Evolutionary conservation across 1,140 invertebrate genomes (phyloP), one percentile per base, ranked within the genome.

Genomic region (Harpegnathos saltator): DNA sequence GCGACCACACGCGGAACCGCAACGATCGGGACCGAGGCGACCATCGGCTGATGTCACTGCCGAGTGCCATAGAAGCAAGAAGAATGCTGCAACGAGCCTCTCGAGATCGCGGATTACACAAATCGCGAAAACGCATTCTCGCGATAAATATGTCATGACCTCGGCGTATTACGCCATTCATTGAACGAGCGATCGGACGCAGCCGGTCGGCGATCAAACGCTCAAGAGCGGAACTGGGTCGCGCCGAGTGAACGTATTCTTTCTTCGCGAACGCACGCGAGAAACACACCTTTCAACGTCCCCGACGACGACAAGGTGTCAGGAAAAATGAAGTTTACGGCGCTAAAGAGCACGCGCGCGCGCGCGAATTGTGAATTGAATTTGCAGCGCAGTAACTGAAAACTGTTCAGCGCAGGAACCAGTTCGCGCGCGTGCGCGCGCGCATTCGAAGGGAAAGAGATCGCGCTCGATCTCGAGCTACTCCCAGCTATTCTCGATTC

Each of bases 41-140:
- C 50, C 80, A 63, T 12, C 17, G 19, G 38, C 11, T 84, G 73
- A 87, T 71, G 73, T 87, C 85, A 87, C 15, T 63, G 74, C n/a
- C n/a, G 38, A 84, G 54, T 58, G 54, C 26, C 56, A n/a, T 1
- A n/a, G n/a, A 78, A 24, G 33, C 59, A 58, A 48, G 38, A 69
- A 58, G 63, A 5, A 29, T 9, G 7, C 9, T 72, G 44, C 73
- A 22, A 26, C 22, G 54, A 78, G 61, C 54, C 78, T 52, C n/a
- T 38, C 54, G 22, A 29, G n/a, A 56, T 77, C 19, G 56, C 12
- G n/a, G 12, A 26, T 78, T 80, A 33, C 1, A 54, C 12, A 50
- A 63, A 33, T 72, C n/a, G 44, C 62, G 22, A 68, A 29, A 29
- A 22, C 22, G 33, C 44, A 62, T 59, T 59, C 74, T 33, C 12